These are phyloP conservation scores for Rotaria magnacalcarata DNA, from an alignment of 2,888 invertebrate species.

Conservation along the genomic window DNA sequence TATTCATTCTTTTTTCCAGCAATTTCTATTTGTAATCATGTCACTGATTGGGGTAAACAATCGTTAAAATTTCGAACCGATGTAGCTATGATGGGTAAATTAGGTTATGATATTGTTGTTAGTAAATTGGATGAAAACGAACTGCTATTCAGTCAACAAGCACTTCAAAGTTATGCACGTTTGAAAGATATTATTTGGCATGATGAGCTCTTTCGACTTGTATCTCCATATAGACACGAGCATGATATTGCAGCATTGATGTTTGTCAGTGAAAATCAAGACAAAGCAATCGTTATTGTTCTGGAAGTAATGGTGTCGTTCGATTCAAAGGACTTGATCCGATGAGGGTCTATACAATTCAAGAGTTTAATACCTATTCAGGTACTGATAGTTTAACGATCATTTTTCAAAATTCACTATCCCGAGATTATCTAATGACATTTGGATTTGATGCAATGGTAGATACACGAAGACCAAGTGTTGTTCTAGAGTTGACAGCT, in stretches of 20 bases:
- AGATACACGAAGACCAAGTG: not conserved
- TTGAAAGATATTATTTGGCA: conserved; percentile 21
- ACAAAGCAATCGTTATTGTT: not conserved
- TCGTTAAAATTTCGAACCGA: conserved; percentile 19
- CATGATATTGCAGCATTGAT: conserved; percentile 13
- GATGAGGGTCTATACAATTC: not conserved
- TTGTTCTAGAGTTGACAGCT: not conserved
- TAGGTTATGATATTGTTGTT: not conserved
- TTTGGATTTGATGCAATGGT: conserved; percentile 13
- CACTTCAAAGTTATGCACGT: not conserved
- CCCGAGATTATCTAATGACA: conserved; percentile 15
- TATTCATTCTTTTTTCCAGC: conserved; percentile 32
- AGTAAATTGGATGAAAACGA: not conserved
- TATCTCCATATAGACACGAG: not conserved
- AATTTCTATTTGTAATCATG: not conserved
- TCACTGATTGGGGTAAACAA: conserved; percentile 11
- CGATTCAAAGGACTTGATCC: conserved; percentile 8
- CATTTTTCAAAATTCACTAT: not conserved
- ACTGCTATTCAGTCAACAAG: not conserved
- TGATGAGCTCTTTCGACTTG: not conserved
- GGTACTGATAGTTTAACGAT: not conserved
- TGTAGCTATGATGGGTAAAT: conserved; percentile 21
- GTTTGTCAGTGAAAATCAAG: not conserved
- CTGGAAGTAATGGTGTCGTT: conserved; percentile 3
- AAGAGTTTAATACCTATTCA: conserved; percentile 19